Base-by-base conservation (phyloP, 2,888 invertebrate species). In the Pyrrhia umbra region DNA sequence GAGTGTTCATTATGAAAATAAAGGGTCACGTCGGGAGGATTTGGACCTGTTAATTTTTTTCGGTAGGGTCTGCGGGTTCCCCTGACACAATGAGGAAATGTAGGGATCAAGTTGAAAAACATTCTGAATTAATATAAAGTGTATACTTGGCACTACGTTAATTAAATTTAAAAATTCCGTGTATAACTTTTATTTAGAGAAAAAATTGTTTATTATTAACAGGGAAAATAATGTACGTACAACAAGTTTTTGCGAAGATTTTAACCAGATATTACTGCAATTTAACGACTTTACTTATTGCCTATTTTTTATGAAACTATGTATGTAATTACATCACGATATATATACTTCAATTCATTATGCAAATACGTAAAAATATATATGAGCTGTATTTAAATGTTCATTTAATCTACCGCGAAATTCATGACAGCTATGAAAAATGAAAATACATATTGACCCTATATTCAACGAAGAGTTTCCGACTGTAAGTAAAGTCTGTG, bases 1-100 rank as follows among this genome's bases (percentile, higher is more conserved):
- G 82, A 85, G 83, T 85, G 85, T 89, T 88, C 87, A 88, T 88
- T 86, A 87, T 85, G 84, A 86, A 89, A 88, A 88, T 89, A 89
- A 87, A 88, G 86, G 88, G 84, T 85, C 86, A 83, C 70, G 66
- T 62, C 45, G 60, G 9, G 39, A 52, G 60, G 54, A 61, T 75
- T 68, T 60, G 10, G 57, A 66, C 72, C 74, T 62, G 82, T 76
- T 79, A 80, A 79, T 84, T 87, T 85, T 82, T 86, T 75, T 77
- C 68, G 69, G 56, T 64, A 72, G 60, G 73, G 64, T 58, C 60
- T 77, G 68, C 56, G 69, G 79, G 71, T 74, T 69, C 55, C 37
- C 37, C 64, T 23, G 61, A 2, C 49, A 45, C 51, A 50, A 55
- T 23, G 58, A 52, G 57, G 58, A 72, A 77, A 81, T 64, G 55